phyloP scores from a whole-genome alignment of 2,113 vertebrate genomes.

The Gymnorhina tibicen region DNA sequence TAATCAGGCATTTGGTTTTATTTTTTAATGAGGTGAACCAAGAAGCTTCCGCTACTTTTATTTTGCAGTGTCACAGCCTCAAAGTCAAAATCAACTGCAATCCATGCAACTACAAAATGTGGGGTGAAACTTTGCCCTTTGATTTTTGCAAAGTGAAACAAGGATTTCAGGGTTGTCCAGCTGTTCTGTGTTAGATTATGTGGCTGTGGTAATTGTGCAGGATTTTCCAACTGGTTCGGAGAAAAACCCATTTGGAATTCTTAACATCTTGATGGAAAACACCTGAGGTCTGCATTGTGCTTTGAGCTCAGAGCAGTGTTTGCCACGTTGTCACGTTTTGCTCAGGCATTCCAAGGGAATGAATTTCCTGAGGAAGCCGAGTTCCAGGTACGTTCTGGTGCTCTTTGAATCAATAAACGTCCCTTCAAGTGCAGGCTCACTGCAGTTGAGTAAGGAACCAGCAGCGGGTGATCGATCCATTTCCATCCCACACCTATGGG shows the following conservation, averaged over 20 bases:
- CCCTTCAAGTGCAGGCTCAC: background rate
- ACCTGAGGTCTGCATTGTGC: background rate
- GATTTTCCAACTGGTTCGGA: background rate
- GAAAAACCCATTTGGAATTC: background rate
- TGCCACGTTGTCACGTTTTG: background rate
- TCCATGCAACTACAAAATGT: background rate
- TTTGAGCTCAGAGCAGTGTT: background rate
- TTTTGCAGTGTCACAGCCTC: background rate
- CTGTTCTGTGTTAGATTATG: background rate
- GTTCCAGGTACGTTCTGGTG: background rate
- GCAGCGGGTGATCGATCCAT: background rate
- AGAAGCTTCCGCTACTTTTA: background rate
- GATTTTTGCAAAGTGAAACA: background rate
- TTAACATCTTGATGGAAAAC: background rate
- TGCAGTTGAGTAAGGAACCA: background rate
- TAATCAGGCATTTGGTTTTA: background rate
- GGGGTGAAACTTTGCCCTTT: background rate
- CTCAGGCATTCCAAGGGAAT: background rate
- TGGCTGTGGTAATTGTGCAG: background rate
- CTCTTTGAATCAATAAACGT: background rate
- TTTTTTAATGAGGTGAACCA: background rate
- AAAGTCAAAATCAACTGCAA: background rate
- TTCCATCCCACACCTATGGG: constrained; percentile 29
- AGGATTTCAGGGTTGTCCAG: background rate
- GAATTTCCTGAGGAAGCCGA: background rate